Base-by-base conservation (phyloP, 2,797 vertebrate genomes). In the Epinephelus malabaricus region DNA sequence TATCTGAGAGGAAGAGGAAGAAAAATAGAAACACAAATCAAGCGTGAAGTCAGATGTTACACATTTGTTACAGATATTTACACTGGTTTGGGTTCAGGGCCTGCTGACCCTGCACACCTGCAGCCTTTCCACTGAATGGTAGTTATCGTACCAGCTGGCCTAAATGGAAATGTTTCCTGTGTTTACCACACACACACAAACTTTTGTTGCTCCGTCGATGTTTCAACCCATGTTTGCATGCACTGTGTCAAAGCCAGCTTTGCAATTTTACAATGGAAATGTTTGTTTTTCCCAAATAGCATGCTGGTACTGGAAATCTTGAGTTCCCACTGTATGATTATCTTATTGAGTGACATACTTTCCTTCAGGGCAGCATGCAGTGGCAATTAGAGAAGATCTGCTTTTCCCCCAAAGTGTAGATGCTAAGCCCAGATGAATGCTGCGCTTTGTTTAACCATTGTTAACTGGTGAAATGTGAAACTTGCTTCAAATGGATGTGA, bases 241-340 rank as follows among this genome's bases (percentile, higher is more conserved):
- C 72, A 53, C 40, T 8, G 1, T 60, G 21, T 81, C 23, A 11
- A 67, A 68, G 56, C 50, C 59, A 81, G 46, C 77, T 68, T 21
- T 87, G 72, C 66, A 78, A 45, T 81, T 88, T 79, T 74, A 82
- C 58, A 87, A 84, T 84, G 81, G 77, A 87, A 88, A 88, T 83
- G 78, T 89, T 83, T 82, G 49, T 76, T 89, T 87, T 38, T 82
- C 82, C 65, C 55, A 78, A 74, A 86, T 72, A 86, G 73, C 84
- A 74, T 64, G 74, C 78, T 69, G 58, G 61, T 49, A 46, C 89
- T 75, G 76, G 85, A 64, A 82, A 61, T 79, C 54, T 17, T 45
- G n/a, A 1, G 30, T 86, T 92, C 87, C 79, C 85, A 81, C 83
- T 88, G 56, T 89, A 61, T 89, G 84, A 92, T 93, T 86, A 92